These are phyloP conservation scores for Atherinomorus stipes DNA, from an alignment of 2,113 vertebrate genomes.

Conservation along the genomic window DNA sequence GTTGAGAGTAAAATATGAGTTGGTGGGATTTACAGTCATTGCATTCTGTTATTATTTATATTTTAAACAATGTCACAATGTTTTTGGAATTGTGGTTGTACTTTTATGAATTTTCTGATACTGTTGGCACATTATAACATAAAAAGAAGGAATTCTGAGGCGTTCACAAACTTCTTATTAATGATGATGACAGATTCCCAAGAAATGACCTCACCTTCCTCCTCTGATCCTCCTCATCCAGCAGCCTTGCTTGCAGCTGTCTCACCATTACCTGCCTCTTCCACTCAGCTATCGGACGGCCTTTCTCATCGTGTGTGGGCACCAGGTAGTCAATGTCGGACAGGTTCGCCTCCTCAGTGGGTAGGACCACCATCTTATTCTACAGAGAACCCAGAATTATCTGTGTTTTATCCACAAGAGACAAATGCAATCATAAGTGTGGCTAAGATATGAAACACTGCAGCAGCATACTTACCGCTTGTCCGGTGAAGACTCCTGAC, in stretches of 20 bases:
- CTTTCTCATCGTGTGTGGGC: slow-evolving; percentile 90
- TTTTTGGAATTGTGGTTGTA: no score
- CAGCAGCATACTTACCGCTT: slow-evolving; percentile 57
- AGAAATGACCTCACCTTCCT: slow-evolving; percentile 80
- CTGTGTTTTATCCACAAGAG: not conserved
- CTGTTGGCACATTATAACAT: no score
- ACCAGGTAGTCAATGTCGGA: slow-evolving; percentile 91
- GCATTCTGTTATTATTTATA: no score
- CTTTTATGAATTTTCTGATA: no score
- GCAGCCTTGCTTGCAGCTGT: slow-evolving; percentile 88
- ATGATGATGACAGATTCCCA: not conserved
- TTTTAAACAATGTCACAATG: no score
- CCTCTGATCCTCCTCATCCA: slow-evolving; percentile 79
- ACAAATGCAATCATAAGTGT: not conserved
- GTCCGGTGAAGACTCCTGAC: slow-evolving; percentile 74
- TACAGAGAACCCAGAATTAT: slow-evolving; percentile 26
- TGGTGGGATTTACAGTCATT: no score
- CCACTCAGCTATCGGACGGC: slow-evolving; percentile 93
- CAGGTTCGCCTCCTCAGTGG: slow-evolving; percentile 80
- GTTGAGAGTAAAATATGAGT: no score
- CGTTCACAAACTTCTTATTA: not conserved
- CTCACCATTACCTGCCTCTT: slow-evolving; percentile 97
- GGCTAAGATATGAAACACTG: not conserved
- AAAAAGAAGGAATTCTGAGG: no score
- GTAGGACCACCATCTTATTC: slow-evolving; percentile 80